phyloP scores from a whole-genome alignment of 2,888 invertebrate genomes.

The Heliconius aoede region DNA sequence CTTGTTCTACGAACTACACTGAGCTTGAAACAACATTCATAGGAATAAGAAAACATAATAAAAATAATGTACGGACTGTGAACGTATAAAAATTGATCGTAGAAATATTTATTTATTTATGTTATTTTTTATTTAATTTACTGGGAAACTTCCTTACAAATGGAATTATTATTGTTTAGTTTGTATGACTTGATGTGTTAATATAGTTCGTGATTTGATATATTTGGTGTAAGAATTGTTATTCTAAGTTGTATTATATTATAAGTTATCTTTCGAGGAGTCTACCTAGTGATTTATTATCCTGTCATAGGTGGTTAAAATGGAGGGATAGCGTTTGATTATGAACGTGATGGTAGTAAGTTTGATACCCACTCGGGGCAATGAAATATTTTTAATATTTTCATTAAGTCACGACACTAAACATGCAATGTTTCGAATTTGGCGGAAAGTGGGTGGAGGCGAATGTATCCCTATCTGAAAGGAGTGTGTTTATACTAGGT shows the following conservation, averaged over 20 bases:
- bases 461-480: too few species aligned
- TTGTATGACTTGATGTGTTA: slow-evolving; percentile 8
- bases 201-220: slow-evolving; percentile 36
- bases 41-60: neutral
- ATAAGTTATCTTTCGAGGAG: neutral
- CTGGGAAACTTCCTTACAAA: slow-evolving; percentile 46
- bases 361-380: too few species aligned
- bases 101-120: slow-evolving; percentile 52
- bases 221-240: neutral
- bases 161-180: slow-evolving; percentile 16
- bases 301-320: neutral
- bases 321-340: too few species aligned
- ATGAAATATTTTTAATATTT: too few species aligned
- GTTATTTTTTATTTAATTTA: slow-evolving; percentile 51
- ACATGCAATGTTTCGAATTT: neutral
- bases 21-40: slow-evolving; percentile 1
- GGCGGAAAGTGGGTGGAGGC: too few species aligned
- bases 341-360: too few species aligned
- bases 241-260: neutral
- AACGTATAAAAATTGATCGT: neutral
- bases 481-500: too few species aligned
- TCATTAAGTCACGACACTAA: neutral
- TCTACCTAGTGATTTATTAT: neutral
- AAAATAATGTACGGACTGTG: neutral
- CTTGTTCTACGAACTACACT: neutral